phyloP scores from a whole-genome alignment of 1,140 invertebrate species.

The Vanessa tameamea region DNA sequence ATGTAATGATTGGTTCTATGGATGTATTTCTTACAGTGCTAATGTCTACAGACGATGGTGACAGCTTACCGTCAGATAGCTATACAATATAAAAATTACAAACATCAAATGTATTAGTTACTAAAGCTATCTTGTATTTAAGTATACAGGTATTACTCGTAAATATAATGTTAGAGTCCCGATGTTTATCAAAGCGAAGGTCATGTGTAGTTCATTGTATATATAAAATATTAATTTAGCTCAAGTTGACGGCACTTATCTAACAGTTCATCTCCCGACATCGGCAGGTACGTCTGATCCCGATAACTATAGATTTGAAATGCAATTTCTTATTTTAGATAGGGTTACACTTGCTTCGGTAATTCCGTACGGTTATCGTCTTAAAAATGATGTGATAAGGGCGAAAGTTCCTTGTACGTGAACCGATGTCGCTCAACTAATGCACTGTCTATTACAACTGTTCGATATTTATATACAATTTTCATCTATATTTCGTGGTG shows the following conservation, averaged over 20 bases:
- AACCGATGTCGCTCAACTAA: constrained; percentile 18
- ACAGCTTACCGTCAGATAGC: too few species aligned
- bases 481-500: constrained; percentile 24
- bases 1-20: too few species aligned
- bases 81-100: too few species aligned
- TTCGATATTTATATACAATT: constrained; percentile 18
- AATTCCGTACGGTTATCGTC: neutral
- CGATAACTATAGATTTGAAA: constrained; percentile 54
- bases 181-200: neutral
- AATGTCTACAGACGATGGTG: too few species aligned
- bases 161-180: too few species aligned
- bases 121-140: too few species aligned
- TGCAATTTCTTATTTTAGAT: constrained; percentile 61
- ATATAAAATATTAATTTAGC: constrained; percentile 8
- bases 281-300: constrained; percentile 40
- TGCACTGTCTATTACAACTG: constrained; percentile 30
- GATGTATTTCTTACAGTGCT: too few species aligned
- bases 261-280: constrained; percentile 27
- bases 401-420: neutral
- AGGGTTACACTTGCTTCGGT: constrained; percentile 11
- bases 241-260: constrained; percentile 9
- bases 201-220: neutral
- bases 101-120: too few species aligned
- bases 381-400: neutral
- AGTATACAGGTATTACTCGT: too few species aligned